These are phyloP conservation scores for Fregetta grallaria DNA, from an alignment of 2,113 vertebrate genomes.

Conservation along the genomic window DNA sequence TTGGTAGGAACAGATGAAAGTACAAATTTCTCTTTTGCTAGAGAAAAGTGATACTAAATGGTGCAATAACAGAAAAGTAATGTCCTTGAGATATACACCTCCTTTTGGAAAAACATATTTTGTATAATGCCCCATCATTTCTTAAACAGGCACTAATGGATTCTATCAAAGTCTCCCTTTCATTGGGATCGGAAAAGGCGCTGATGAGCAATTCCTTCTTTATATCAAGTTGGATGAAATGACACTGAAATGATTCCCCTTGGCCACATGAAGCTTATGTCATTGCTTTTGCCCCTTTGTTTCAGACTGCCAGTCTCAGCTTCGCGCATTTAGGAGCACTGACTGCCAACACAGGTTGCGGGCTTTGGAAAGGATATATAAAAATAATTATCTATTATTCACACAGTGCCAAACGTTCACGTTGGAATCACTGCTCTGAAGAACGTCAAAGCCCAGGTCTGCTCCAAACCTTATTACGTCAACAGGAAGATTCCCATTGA, in stretches of 20 bases:
- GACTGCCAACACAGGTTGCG: neutral
- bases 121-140: neutral
- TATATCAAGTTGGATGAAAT: neutral
- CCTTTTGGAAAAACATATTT: neutral
- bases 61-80: neutral
- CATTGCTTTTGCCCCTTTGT: neutral
- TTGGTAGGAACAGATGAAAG: neutral
- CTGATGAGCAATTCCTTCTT: neutral
- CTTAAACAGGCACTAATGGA: neutral
- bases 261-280: neutral
- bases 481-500: neutral
- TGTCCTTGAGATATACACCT: neutral
- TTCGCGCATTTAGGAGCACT: neutral
- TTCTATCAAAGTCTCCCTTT: neutral
- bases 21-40: neutral
- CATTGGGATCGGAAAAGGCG: rapidly evolving
- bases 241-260: rapidly evolving
- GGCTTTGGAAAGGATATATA: neutral
- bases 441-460: neutral
- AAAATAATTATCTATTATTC: conserved; percentile 8
- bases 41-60: neutral
- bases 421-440: neutral
- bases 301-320: neutral
- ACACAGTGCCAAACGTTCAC: neutral
- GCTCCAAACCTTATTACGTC: neutral